These are phyloP conservation scores for Parazoanthus darwini DNA, from an alignment of 92 coral and sea anemone species.

Conservation along the genomic window DNA sequence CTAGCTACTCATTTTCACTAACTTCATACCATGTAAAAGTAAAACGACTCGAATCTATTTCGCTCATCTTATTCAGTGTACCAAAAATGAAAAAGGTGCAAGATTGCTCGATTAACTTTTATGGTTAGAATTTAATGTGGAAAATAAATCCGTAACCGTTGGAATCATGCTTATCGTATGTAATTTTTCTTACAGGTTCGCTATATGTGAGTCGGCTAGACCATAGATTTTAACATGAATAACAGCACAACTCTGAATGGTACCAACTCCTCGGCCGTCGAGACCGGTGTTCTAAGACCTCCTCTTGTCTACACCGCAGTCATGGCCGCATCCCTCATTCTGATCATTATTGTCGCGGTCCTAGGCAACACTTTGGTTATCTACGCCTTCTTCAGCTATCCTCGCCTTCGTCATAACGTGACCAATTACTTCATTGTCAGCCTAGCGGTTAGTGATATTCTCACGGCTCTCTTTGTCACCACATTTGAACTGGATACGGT, in stretches of 20 bases:
- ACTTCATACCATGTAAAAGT: too few relatives aligned
- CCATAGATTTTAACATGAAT: background rate
- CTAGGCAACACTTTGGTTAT: slow-evolving; percentile 67
- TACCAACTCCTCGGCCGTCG: background rate
- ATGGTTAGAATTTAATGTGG: too few relatives aligned
- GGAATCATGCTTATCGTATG: background rate
- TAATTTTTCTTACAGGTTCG: slow-evolving; percentile 4
- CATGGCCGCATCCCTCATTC: slow-evolving; percentile 31
- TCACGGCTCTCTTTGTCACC: slow-evolving; percentile 64
- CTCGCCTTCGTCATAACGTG: slow-evolving; percentile 65
- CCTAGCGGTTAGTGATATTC: slow-evolving; percentile 76
- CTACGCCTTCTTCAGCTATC: slow-evolving; percentile 73
- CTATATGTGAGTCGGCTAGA: background rate
- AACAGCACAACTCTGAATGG: slow-evolving; percentile 28
- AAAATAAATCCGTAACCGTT: too few relatives aligned
- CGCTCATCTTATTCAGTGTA: too few relatives aligned
- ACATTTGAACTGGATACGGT: slow-evolving; percentile 57
- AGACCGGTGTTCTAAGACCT: too few relatives aligned
- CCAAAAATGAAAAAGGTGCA: too few relatives aligned
- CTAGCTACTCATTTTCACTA: too few relatives aligned
- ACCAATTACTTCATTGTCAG: slow-evolving; percentile 86
- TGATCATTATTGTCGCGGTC: slow-evolving; percentile 62
- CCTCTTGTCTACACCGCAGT: slow-evolving; percentile 43
- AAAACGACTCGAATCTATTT: too few relatives aligned
- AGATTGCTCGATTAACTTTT: too few relatives aligned